Percentiles rank a stretch among this genome's conserved stretches.
phyloP scores from a whole-genome alignment of 2,888 invertebrate species.

The Campoplex capitator region DNA sequence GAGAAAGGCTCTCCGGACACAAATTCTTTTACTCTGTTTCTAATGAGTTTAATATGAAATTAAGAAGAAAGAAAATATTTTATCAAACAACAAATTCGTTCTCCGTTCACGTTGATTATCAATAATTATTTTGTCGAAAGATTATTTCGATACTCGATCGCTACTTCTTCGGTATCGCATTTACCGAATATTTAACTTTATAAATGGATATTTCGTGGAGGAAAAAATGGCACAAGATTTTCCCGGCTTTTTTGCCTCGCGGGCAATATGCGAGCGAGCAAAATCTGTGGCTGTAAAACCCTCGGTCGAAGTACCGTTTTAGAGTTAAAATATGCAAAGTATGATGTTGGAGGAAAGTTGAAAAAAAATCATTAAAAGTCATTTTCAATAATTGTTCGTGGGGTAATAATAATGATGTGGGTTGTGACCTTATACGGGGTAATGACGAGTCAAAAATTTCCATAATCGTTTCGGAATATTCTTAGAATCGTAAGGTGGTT shows the following conservation, averaged over 20 bases:
- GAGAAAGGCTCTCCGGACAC: background rate
- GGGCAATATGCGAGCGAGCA: background rate
- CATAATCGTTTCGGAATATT: background rate
- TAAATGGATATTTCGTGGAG: background rate
- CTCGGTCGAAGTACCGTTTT: background rate
- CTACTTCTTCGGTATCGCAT: background rate
- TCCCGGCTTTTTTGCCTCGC: background rate
- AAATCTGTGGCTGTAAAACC: constrained; percentile 3
- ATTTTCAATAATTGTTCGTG: background rate
- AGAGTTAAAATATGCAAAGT: background rate
- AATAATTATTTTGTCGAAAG: background rate
- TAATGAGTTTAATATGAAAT: background rate
- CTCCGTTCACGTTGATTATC: background rate
- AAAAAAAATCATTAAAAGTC: background rate
- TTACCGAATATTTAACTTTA: background rate
- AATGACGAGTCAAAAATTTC: constrained; percentile 1
- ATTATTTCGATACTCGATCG: too few relatives aligned
- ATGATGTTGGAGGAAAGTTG: background rate
- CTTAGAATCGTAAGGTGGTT: background rate
- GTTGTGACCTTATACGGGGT: background rate
- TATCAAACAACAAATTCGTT: background rate
- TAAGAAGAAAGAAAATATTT: background rate
- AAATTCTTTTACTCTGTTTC: background rate
- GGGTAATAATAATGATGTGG: background rate
- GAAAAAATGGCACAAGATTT: background rate